These are phyloP conservation scores for Artibeus jamaicensis DNA, from an alignment of 2,797 vertebrate genomes.

Conservation along the genomic window DNA sequence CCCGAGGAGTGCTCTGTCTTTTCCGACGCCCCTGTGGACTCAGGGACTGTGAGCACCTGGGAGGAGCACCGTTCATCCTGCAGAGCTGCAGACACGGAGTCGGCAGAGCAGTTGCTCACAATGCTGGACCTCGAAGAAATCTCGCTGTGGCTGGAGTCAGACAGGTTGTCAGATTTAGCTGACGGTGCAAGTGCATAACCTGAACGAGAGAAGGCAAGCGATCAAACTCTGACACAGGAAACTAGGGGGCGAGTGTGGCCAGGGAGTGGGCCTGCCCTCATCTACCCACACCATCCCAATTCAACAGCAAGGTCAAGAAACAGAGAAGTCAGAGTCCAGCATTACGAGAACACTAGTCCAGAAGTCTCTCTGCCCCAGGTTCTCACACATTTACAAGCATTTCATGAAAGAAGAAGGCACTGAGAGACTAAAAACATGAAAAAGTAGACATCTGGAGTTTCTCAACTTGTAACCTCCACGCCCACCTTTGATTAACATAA, in stretches of 20 bases:
- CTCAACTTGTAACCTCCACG: neutral
- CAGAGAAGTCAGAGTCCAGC: neutral
- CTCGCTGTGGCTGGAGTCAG: slow-evolving; percentile 96
- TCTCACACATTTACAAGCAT: slow-evolving; percentile 9
- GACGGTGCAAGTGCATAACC: slow-evolving; percentile 88
- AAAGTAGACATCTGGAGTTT: neutral
- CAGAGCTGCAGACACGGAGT: slow-evolving; percentile 88
- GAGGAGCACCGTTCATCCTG: slow-evolving; percentile 86
- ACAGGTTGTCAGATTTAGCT: slow-evolving; percentile 91
- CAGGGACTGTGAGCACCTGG: slow-evolving; percentile 75
- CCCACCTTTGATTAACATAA: neutral
- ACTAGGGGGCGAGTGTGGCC: neutral
- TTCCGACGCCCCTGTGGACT: slow-evolving; percentile 72
- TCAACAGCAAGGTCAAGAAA: neutral
- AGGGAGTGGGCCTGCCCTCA: neutral
- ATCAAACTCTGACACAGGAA: slow-evolving; percentile 4
- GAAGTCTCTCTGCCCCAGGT: neutral
- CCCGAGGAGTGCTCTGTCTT: slow-evolving; percentile 79
- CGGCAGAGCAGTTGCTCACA: slow-evolving; percentile 91
- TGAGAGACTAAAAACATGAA: neutral
- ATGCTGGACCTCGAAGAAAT: slow-evolving; percentile 97
- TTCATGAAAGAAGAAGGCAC: slow-evolving; percentile 23
- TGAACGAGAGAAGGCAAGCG: slow-evolving; percentile 71
- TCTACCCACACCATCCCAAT: neutral
- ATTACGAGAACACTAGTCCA: neutral